A percentile compares a stretch with the other conserved stretches of the same genome.
These are phyloP conservation scores for Diachrysia chrysitis DNA, from an alignment of 2,888 invertebrate species.

Conservation along the genomic window DNA sequence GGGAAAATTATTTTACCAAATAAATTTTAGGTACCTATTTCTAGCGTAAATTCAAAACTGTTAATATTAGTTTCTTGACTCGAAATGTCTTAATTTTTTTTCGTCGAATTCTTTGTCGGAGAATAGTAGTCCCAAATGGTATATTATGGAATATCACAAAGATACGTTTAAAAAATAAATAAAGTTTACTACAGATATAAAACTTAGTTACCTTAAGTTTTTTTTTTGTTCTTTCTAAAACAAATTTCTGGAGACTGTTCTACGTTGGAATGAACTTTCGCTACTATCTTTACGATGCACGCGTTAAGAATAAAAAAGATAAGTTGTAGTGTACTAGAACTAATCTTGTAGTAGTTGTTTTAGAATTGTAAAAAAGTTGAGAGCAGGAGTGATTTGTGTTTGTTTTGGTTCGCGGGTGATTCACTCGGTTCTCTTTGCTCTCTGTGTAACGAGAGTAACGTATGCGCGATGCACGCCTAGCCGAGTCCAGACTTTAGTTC, in stretches of 20 bases:
- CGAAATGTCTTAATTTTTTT: constrained; percentile 22
- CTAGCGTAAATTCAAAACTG: constrained; percentile 6
- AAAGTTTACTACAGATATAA: constrained; percentile 16
- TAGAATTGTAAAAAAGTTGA: constrained; percentile 6
- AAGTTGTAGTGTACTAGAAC: constrained; percentile 11
- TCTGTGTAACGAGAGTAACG: constrained; percentile 45
- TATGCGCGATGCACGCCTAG: constrained; percentile 50
- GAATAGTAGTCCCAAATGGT: constrained; percentile 32
- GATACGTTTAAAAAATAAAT: constrained; percentile 29
- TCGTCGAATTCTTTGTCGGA: constrained; percentile 13
- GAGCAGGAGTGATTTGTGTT: constrained; percentile 37
- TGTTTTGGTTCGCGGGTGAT: constrained; percentile 54
- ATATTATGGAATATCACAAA: constrained; percentile 26
- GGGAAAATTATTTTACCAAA: constrained; percentile 30
- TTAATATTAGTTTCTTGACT: background rate
- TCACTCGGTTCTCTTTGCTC: constrained; percentile 49
- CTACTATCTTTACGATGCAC: constrained; percentile 40
- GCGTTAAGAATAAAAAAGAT: constrained; percentile 15
- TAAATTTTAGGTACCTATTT: constrained; percentile 2
- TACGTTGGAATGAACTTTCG: constrained; percentile 35
- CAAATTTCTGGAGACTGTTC: constrained; percentile 29
- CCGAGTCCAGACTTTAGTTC: constrained; percentile 56
- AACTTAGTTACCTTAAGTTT: constrained; percentile 32
- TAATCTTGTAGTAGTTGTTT: constrained; percentile 11
- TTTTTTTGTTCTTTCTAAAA: constrained; percentile 38